These are phyloP conservation scores for Catajapyx aquilonaris DNA, from an alignment of 1,140 invertebrate species.

Conservation along the genomic window DNA sequence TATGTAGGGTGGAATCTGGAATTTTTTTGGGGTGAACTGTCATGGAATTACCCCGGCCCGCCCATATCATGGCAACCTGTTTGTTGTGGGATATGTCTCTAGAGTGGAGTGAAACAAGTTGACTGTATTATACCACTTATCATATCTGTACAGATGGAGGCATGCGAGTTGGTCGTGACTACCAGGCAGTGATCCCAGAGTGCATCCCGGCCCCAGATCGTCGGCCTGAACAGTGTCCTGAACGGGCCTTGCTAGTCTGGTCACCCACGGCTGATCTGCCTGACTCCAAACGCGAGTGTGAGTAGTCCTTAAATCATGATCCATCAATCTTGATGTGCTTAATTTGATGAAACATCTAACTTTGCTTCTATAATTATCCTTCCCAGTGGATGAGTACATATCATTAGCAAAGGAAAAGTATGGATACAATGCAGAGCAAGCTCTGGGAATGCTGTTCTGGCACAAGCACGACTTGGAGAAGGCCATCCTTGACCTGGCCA, in stretches of 20 bases:
- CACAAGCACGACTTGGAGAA: constrained; percentile 89
- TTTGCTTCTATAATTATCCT: no score
- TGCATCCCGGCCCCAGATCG: constrained; percentile 28
- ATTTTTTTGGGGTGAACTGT: no score
- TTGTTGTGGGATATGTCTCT: no score
- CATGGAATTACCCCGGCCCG: no score
- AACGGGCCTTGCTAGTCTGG: constrained; percentile 85
- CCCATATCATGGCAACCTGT: no score
- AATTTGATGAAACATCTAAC: no score
- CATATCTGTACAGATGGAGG: constrained; percentile 44
- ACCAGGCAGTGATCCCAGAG: constrained; percentile 75
- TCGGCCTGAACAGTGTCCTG: constrained; percentile 29
- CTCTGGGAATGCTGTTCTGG: constrained; percentile 94
- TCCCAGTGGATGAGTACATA: constrained; percentile 83
- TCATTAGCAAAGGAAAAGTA: constrained; percentile 91
- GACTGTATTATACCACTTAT: not conserved
- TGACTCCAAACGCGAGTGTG: constrained; percentile 57
- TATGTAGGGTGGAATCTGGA: no score
- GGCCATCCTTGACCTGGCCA: constrained; percentile 77
- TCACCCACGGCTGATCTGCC: constrained; percentile 72
- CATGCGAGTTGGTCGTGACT: constrained; percentile 82
- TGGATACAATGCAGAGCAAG: constrained; percentile 93
- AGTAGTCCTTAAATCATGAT: no score
- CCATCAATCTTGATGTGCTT: no score
- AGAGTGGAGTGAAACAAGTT: no score